Evolutionary conservation across 2,888 invertebrate genomes (phyloP), one percentile per base, ranked within the genome.

Genomic region (Drosophila setosimentum): DNA sequence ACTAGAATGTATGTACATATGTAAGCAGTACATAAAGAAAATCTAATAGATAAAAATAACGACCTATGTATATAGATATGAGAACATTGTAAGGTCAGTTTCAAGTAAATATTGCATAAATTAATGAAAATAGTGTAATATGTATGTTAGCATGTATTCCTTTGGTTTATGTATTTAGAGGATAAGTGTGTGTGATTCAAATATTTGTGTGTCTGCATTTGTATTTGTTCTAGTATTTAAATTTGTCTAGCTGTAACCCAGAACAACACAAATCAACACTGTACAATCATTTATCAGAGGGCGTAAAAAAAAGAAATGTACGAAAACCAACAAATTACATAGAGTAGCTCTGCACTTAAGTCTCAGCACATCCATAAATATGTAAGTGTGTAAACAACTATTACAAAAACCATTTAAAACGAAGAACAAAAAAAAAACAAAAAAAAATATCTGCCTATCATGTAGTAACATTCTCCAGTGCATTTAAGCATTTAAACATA

Each of bases 251-350:
- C 55, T 65, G 54, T 42, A 61, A 49, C 35, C 59, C 71, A 67
- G 54, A 67, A 77, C 68, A 64, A 81, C 40, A 53, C 74, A 82
- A 83, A 77, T 83, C 68, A 83, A 82, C 66, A 81, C 78, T 69
- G 58, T 68, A 77, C 82, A 84, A 24, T 33, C 27, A 54, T 24
- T 24, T 45, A 80, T 73, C 62, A 53, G 27, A 59, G 57, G 80
- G 83, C 81, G 84, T 85, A 87, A 59, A 79, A 79, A 74, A 85
- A 86, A 83, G 83, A 87, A 85, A 84, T 87, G 85, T 68, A 87
- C 72, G 82, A 85, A 84, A 87, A 87, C 75, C 61, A 78, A 75
- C 73, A 51, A 69, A 69, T 42, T 51, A 53, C 37, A 55, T 21
- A 42, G 50, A 55, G 32, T 55, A 55, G 30, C 37, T 54, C 48